Evolutionary conservation across 2,888 invertebrate genomes (phyloP), one percentile per base, ranked within the genome.

Genomic region (Cryptocheilus praepositus): DNA sequence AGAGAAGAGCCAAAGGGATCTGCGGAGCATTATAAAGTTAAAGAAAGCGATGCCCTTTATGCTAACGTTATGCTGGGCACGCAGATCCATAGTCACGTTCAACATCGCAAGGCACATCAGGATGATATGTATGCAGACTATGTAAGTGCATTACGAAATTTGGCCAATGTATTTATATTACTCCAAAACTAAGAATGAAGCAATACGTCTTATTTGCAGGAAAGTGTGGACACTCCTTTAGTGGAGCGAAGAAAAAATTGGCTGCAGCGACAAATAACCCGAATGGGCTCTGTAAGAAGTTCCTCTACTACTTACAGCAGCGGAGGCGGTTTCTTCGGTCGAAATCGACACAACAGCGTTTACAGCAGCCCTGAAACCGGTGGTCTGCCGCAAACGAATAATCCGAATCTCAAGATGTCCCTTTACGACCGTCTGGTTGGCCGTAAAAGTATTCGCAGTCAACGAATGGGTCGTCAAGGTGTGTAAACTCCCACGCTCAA

Each of bases 81-180:
- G 90, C 93, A 80, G 91, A 83, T 87, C 70, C 77, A 85, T 78
- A 73, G 82, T 66, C 81, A 81, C 67, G 81, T 76, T 64, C 87
- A 86, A 51, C 85, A 86, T 65, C 83, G 94, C 68, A 93, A 93
- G 80, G 90, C 92, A 66, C 92, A 93, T 66, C 90, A 91, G 73
- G 96, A 96, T 73, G 96, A 96, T 87, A 94, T 95, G 82, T 96
- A 96, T 85, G 96, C 96, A 3, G 96, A 96, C 89, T 96, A 96
- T 88, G 96, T 96, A 89, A 94, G 95, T 92, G n/a, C 13, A 36
- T 8, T 11, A 36, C 36, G 0, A 45, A 44, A 87, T 36, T 36
- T 1, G 4, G 1, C 3, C 36, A 36, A 36, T 36, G 13, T 36
- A 36, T 2, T 36, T 36, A 1, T 36, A 7, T 7, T 36, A 36